Evolutionary conservation across 2,797 vertebrate genomes (phyloP).

Genomic region (Gymnocypris eckloni): DNA sequence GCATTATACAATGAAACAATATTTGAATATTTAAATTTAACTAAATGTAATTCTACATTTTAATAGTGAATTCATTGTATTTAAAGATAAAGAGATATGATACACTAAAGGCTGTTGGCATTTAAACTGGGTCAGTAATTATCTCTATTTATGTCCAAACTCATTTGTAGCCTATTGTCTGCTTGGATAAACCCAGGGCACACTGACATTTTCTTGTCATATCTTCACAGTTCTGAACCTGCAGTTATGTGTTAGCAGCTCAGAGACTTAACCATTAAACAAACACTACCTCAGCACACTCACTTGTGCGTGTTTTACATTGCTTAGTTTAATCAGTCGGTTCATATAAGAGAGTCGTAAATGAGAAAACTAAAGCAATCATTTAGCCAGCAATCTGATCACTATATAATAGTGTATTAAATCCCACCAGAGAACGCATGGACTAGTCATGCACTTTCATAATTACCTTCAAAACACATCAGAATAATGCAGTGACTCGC

Average conservation of each 20-base stretch:
- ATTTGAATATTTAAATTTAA: neutral
- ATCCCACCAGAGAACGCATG: slow-evolving; percentile 4
- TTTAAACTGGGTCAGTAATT: neutral
- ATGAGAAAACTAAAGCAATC: neutral
- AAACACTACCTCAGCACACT: neutral
- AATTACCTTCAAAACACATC: slow-evolving; percentile 27
- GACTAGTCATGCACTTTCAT: neutral
- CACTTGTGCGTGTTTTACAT: neutral
- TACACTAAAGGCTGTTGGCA: neutral
- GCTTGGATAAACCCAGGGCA: neutral
- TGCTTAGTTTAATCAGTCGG: neutral
- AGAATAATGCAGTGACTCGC: neutral
- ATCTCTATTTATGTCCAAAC: neutral
- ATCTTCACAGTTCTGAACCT: neutral
- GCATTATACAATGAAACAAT: neutral
- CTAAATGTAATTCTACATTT: neutral
- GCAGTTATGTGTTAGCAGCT: neutral
- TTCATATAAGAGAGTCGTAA: neutral
- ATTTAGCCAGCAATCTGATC: neutral
- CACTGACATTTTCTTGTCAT: slow-evolving; percentile 10
- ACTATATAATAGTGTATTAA: neutral
- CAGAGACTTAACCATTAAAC: neutral
- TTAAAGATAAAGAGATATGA: neutral
- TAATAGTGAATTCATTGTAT: neutral
- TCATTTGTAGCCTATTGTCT: neutral